Evolutionary conservation across 92 coral and sea anemone genomes (phyloP).

Genomic region (Zoanthus gigantus): DNA sequence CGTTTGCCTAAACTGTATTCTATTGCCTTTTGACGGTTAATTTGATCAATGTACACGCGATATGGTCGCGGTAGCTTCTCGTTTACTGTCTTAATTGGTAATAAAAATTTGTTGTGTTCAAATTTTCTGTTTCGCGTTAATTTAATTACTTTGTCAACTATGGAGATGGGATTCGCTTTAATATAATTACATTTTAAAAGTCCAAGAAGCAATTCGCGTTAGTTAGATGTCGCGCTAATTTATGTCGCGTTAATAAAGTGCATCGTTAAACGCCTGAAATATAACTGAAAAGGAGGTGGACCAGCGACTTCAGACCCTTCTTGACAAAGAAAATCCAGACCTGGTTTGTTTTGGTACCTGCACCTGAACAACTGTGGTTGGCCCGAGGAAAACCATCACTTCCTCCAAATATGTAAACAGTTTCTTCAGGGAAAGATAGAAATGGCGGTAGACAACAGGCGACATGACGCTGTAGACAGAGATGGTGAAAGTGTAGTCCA

Average conservation of each 20-base stretch:
- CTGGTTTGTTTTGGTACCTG: slow-evolving; percentile 40
- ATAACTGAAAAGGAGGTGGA: slow-evolving; percentile 24
- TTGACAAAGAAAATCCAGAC: background rate
- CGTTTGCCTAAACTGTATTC: slow-evolving; percentile 30
- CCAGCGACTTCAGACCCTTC: background rate
- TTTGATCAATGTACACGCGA: slow-evolving; percentile 39
- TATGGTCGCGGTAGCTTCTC: slow-evolving; percentile 43
- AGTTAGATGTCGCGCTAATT: slow-evolving; percentile 51
- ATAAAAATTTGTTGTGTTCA: slow-evolving; percentile 31
- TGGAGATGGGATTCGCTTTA: slow-evolving; percentile 57
- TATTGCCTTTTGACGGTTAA: slow-evolving; percentile 46
- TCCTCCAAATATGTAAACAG: slow-evolving; percentile 53
- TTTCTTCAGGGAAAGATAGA: background rate
- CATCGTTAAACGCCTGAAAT: slow-evolving; percentile 27
- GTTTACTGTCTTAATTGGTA: slow-evolving; percentile 45
- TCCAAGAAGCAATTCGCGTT: slow-evolving; percentile 44
- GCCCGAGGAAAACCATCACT: slow-evolving; percentile 39
- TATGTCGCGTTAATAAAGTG: slow-evolving; percentile 53
- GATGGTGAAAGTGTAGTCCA: slow-evolving; percentile 46
- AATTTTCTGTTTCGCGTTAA: slow-evolving; percentile 42
- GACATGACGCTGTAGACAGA: slow-evolving; percentile 37
- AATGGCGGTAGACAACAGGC: slow-evolving; percentile 62
- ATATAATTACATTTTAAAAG: slow-evolving; percentile 54
- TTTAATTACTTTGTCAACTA: slow-evolving; percentile 43
- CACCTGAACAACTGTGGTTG: slow-evolving; percentile 20